These are phyloP conservation scores for Solen grandis DNA, from an alignment of 1,140 invertebrate genomes.

Conservation along the genomic window DNA sequence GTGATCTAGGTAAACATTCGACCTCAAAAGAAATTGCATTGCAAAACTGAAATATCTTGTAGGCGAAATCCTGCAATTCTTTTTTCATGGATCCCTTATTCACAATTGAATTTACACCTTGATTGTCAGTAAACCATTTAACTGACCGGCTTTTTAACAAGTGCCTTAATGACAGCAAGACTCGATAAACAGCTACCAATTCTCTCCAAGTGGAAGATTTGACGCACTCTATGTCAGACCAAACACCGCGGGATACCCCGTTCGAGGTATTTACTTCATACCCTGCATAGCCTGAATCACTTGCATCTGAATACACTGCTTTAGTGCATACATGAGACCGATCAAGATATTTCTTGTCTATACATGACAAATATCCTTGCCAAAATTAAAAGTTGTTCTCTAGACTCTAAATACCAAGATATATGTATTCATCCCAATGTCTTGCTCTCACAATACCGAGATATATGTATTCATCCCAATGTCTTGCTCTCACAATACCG, in stretches of 20 bases:
- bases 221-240: neutral
- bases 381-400: no score
- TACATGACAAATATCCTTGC: no score
- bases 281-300: neutral
- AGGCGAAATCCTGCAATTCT: neutral
- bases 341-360: no score
- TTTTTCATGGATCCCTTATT: constrained; percentile 24
- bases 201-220: constrained; percentile 34
- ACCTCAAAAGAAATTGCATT: constrained; percentile 9
- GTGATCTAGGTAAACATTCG: neutral
- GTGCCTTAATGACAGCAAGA: neutral
- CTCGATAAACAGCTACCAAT: constrained; percentile 6
- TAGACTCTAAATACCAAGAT: no score
- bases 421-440: no score
- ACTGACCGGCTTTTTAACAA: neutral
- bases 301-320: constrained; percentile 8
- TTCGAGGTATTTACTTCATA: constrained; percentile 31
- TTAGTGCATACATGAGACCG: neutral
- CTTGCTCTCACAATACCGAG: no score
- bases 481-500: no score
- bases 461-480: no score
- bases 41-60: neutral
- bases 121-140: constrained; percentile 25
- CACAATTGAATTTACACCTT: constrained; percentile 5
- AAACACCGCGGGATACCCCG: constrained; percentile 12